These are phyloP conservation scores for Drosophila tsacasi DNA, from an alignment of 1,140 invertebrate species.

Conservation along the genomic window DNA sequence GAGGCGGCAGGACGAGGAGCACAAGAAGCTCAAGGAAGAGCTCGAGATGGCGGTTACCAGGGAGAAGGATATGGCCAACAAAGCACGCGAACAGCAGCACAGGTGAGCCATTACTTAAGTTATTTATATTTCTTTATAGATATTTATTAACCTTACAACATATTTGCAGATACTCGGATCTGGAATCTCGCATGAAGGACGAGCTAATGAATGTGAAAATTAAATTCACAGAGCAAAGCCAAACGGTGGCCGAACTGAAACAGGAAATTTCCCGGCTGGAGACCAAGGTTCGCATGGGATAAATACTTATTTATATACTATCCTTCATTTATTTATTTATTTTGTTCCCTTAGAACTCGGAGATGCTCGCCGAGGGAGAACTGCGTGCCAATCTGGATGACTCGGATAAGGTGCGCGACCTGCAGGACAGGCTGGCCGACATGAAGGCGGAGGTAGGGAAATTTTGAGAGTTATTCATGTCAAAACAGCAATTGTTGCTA, in stretches of 20 bases:
- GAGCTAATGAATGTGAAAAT: slow-evolving; percentile 97
- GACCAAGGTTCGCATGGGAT: slow-evolving; percentile 89
- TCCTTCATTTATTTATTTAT: background rate
- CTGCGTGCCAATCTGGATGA: slow-evolving; percentile 93
- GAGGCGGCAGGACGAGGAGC: slow-evolving; percentile 96
- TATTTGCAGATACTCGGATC: slow-evolving; percentile 89
- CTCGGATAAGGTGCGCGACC: slow-evolving; percentile 93
- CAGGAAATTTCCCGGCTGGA: slow-evolving; percentile 97
- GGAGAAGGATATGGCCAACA: slow-evolving; percentile 91
- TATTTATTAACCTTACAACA: background rate
- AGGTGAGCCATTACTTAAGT: slow-evolving; percentile 85
- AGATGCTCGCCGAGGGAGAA: slow-evolving; percentile 95
- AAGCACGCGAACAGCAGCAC: slow-evolving; percentile 94
- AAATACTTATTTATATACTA: background rate
- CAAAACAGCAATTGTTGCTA: background rate
- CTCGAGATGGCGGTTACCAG: slow-evolving; percentile 90
- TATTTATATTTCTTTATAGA: background rate
- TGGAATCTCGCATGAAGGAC: slow-evolving; percentile 95
- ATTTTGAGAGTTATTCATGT: slow-evolving; percentile 43
- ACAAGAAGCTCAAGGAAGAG: slow-evolving; percentile 92
- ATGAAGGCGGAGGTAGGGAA: slow-evolving; percentile 95
- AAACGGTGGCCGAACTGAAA: slow-evolving; percentile 96
- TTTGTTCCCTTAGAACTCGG: slow-evolving; percentile 91
- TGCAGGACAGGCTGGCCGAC: slow-evolving; percentile 96
- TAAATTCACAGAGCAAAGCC: slow-evolving; percentile 96